Conservation (phyloP, 1,140 invertebrate genomes). For the Drosophila kikkawai region DNA sequence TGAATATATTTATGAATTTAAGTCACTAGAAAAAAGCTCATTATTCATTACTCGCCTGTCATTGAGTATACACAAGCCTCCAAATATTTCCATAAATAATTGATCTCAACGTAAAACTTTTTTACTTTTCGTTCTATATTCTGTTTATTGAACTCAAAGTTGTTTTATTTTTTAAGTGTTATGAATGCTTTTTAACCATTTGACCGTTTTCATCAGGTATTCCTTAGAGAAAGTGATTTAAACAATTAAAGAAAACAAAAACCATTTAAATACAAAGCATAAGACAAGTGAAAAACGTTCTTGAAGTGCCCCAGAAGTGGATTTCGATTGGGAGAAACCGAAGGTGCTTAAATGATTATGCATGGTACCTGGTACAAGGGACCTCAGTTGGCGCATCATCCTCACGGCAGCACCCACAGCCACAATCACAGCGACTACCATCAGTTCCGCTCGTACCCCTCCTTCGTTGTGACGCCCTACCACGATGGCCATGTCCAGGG, state of each 20-base stretch:
- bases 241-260: neutral
- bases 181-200: constrained; percentile 18
- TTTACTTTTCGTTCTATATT: neutral
- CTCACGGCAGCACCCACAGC: constrained; percentile 58
- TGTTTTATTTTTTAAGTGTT: neutral
- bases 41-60: neutral
- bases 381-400: constrained; percentile 84
- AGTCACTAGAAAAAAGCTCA: neutral
- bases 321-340: constrained; percentile 30
- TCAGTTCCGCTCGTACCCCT: constrained; percentile 82
- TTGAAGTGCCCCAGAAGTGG: constrained; percentile 3
- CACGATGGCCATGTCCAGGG: constrained; percentile 70
- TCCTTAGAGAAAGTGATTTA: constrained; percentile 4
- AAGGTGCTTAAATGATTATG: constrained; percentile 82
- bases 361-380: constrained; percentile 85
- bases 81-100: neutral
- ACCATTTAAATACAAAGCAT: neutral
- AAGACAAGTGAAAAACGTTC: neutral
- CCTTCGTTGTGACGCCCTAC: constrained; percentile 81
- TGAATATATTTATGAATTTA: constrained; percentile 2
- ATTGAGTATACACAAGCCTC: neutral
- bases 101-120: neutral
- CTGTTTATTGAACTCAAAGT: neutral
- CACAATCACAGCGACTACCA: constrained; percentile 63
- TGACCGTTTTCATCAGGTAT: neutral